Percentiles rank a stretch among this genome's conserved stretches.
Conservation (phyloP, 1,140 invertebrate species). For the Pseudomyrmex concolor region DNA sequence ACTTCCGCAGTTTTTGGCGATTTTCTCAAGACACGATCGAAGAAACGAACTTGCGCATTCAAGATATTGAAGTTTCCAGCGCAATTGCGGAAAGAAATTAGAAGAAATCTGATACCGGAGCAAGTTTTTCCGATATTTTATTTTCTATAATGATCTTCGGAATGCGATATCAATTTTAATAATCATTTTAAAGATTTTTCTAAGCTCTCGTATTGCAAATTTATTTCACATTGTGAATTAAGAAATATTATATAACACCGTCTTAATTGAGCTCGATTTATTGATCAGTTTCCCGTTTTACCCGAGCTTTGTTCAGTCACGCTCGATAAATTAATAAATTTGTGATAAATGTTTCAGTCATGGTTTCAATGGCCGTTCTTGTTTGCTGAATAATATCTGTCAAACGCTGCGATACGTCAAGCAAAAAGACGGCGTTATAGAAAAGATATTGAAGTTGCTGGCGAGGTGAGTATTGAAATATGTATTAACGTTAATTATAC, state of each 20-base stretch:
- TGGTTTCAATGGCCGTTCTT: conserved; percentile 86
- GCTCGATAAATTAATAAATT: conserved; percentile 2
- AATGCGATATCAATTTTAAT: too few relatives aligned
- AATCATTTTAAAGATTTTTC: neutral
- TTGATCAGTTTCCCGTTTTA: neutral
- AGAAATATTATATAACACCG: neutral
- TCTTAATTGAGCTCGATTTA: neutral
- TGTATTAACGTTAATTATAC: conserved; percentile 27
- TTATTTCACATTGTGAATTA: neutral
- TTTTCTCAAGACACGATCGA: neutral
- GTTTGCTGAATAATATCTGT: conserved; percentile 86
- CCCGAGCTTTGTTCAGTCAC: neutral
- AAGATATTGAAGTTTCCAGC: neutral
- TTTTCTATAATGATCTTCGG: neutral
- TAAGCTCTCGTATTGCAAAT: neutral
- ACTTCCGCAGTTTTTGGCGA: conserved; percentile 2
- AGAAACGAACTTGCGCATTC: neutral
- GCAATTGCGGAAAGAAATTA: neutral
- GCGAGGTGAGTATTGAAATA: conserved; percentile 70
- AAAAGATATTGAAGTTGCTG: conserved; percentile 81
- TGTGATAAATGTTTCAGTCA: conserved; percentile 82
- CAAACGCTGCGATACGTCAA: conserved; percentile 78
- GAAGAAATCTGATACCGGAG: neutral
- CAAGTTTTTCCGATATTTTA: conserved; percentile 4
- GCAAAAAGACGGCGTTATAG: conserved; percentile 75